Conservation (phyloP, 2,113 vertebrate species). For the Pao palembangensis region DNA sequence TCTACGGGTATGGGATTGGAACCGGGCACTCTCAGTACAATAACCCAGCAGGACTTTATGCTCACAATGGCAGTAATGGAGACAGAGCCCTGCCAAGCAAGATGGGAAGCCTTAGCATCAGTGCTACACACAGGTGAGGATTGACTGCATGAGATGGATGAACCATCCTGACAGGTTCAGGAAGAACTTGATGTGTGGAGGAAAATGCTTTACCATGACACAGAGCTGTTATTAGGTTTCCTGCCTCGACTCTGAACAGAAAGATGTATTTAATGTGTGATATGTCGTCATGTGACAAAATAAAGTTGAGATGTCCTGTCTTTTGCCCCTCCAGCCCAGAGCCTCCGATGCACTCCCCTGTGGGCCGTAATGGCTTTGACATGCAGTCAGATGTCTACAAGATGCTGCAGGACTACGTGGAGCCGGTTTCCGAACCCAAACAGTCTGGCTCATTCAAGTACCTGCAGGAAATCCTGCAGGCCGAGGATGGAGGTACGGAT, state of each 20-base stretch:
- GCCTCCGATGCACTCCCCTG: conserved; percentile 69
- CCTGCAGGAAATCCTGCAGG: conserved; percentile 92
- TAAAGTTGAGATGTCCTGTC: not conserved
- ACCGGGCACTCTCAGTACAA: conserved; percentile 74
- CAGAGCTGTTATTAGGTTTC: conserved; percentile 29
- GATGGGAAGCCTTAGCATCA: conserved; percentile 82
- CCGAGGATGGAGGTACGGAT: conserved; percentile 84
- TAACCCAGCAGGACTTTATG: conserved; percentile 74
- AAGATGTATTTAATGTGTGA: no score
- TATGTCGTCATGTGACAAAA: no score
- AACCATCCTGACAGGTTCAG: conserved; percentile 14
- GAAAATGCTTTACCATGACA: conserved; percentile 6
- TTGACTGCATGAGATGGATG: conserved; percentile 25
- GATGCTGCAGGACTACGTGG: conserved; percentile 88
- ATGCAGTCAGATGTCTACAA: conserved; percentile 90
- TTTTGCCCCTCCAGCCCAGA: conserved; percentile 76
- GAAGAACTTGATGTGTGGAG: conserved; percentile 34
- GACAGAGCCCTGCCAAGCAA: conserved; percentile 79
- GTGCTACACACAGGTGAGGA: conserved; percentile 81
- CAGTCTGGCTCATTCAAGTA: conserved; percentile 97
- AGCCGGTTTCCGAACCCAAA: conserved; percentile 84
- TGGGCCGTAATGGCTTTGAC: conserved; percentile 75
- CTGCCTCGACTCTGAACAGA: not conserved
- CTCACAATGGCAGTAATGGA: conserved; percentile 70
- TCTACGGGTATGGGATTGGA: conserved; percentile 47